Base-by-base conservation (phyloP, 2,888 invertebrate species). In the Megaustenia siamemsis region DNA sequence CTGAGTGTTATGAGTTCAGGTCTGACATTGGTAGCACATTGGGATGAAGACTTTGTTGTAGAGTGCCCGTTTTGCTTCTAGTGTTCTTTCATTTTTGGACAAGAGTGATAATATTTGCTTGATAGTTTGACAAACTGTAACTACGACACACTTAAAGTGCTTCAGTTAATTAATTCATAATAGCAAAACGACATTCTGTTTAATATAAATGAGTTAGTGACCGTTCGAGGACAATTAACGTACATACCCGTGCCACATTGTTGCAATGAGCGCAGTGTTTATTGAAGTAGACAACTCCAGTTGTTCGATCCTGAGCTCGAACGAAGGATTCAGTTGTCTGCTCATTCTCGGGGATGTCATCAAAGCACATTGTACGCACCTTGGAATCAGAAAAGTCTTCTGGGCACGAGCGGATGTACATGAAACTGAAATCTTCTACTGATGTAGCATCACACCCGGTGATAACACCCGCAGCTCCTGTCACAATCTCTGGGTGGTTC, bases 341-440 rank as follows among this genome's bases (percentile, higher is more conserved):
- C 8, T 79, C 68, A 32, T 24, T 12, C 28, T 1, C n/a, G 18
- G 24, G 28, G 12, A 63, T 77, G 60, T 77, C 63, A 0, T 68
- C 10, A 45, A 32, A 45, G 40, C 79, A 81, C 35, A 24, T 71
- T 15, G 53, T 28, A 18, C 24, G 53, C 2, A 71, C 71, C 10
- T n/a, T 0, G 4, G 15, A 21, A 5, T 71, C 69, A 0, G 56
- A 8, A 38, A 38, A 81, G 5, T 56, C 21, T 2, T 24, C 3
- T 71, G 71, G 81, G 38, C 81, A 81, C 15, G 81, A 81, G 6
- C 81, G n/a, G 8, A 71, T 43, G 28, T 21, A 38, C 21, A 81
- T n/a, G 40, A 49, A 49, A 5, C 24, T 28, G 1, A 24, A 2
- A 0, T 69, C 24, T 5, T 21, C 24, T 60, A 28, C 10, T 6